Conservation (phyloP, 2,888 invertebrate species). For the Belgica antarctica region DNA sequence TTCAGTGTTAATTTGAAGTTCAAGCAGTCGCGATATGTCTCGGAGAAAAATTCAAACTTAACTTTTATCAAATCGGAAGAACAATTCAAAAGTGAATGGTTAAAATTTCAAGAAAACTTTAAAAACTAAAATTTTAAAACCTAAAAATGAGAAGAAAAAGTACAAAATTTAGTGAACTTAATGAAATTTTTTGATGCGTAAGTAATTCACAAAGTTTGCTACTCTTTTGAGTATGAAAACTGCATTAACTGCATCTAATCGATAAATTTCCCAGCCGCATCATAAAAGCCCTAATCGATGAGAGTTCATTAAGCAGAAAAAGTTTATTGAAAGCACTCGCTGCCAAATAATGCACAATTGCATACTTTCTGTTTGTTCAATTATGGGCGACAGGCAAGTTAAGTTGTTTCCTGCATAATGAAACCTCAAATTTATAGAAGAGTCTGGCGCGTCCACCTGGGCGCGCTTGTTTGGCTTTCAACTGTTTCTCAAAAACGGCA, state of each 20-base stretch:
- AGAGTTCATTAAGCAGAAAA: conserved; percentile 19
- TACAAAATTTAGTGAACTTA: conserved; percentile 26
- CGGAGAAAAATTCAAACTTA: neutral
- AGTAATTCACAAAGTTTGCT: conserved; percentile 8
- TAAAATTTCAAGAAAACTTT: neutral
- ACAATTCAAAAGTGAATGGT: neutral
- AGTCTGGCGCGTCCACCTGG: too few species aligned
- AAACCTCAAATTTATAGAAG: too few species aligned
- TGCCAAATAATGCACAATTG: conserved; percentile 29
- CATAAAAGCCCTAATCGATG: neutral
- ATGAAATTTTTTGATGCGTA: conserved; percentile 43
- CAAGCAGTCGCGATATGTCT: neutral
- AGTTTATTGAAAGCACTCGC: conserved; percentile 32
- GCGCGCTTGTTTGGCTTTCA: too few species aligned
- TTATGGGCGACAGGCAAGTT: neutral
- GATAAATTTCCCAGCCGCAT: neutral
- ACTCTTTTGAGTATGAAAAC: neutral
- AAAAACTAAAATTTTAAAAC: neutral
- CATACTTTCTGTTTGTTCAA: neutral
- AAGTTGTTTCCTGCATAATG: conserved; percentile 1
- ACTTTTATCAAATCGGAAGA: neutral
- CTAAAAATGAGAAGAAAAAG: neutral
- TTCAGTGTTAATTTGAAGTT: conserved; percentile 14
- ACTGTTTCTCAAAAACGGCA: too few species aligned
- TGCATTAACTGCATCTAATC: conserved; percentile 10